Evolutionary conservation across 2,113 vertebrate species (phyloP).

Genomic region (Grus americana): DNA sequence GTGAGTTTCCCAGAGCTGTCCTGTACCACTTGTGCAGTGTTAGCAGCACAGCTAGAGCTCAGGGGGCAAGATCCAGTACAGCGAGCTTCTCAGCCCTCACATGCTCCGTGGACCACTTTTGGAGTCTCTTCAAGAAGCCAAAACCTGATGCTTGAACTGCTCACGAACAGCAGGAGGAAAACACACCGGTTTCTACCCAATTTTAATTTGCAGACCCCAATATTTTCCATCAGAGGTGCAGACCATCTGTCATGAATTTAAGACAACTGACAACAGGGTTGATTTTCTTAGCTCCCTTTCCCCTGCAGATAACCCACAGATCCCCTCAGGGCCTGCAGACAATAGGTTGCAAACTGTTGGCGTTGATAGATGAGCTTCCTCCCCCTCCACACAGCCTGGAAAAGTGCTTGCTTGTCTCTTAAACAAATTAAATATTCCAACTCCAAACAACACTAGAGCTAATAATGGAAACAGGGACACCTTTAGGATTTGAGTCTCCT

Average conservation of each 20-base stretch:
- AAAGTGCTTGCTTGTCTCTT: conserved; percentile 26
- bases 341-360: conserved; percentile 26
- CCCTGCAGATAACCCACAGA: conserved; percentile 4
- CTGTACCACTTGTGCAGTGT: not conserved
- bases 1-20: not conserved
- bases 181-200: fast-evolving
- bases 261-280: not conserved
- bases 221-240: not conserved
- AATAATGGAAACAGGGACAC: not conserved
- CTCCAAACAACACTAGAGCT: not conserved
- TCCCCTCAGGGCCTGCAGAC: not conserved
- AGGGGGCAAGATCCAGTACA: not conserved
- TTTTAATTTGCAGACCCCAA: not conserved
- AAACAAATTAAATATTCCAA: conserved; percentile 16
- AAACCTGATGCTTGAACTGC: not conserved
- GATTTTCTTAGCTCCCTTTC: conserved; percentile 14
- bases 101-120: not conserved
- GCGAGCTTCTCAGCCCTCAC: not conserved
- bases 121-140: not conserved
- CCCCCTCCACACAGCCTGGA: not conserved
- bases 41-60: not conserved
- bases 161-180: not conserved
- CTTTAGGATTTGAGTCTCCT: not conserved
- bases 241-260: not conserved
- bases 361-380: conserved; percentile 25